These are phyloP conservation scores for Cardiocondyla obscurior DNA, from an alignment of 1,140 invertebrate species.

Conservation along the genomic window DNA sequence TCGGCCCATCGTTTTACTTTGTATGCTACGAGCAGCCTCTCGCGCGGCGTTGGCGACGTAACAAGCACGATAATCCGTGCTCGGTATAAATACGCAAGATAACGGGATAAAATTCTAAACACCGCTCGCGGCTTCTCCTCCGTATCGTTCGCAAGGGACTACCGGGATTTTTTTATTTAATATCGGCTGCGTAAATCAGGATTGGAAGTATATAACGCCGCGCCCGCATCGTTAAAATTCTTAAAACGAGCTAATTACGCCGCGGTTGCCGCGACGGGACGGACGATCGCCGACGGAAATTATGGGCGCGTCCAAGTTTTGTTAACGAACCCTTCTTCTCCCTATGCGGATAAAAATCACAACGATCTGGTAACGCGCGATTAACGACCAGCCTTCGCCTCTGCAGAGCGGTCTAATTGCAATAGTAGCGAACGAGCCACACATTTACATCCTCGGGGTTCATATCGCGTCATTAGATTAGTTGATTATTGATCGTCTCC, in stretches of 20 bases:
- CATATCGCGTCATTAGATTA: constrained; percentile 48
- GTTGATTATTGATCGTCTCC: constrained; percentile 39
- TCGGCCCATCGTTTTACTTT: background rate
- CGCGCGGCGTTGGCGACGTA: background rate
- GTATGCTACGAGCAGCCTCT: background rate
- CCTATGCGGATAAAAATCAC: background rate
- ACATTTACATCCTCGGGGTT: constrained; percentile 17
- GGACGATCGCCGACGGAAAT: background rate
- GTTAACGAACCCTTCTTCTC: background rate
- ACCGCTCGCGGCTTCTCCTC: background rate
- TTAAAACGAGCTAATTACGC: constrained; percentile 21
- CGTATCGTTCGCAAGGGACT: background rate
- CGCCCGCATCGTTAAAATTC: constrained; percentile 4
- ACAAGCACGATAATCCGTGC: constrained; percentile 15
- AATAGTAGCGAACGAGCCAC: background rate
- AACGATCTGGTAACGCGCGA: constrained; percentile 17
- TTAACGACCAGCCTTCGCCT: background rate
- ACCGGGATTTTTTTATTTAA: constrained; percentile 2
- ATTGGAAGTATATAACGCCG: constrained; percentile 17
- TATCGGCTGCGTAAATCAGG: background rate
- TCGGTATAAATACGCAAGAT: background rate
- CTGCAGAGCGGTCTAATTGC: constrained; percentile 2
- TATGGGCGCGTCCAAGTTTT: background rate
- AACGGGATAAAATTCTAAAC: background rate
- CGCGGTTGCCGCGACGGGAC: background rate